Evolutionary conservation across 2,888 invertebrate genomes (phyloP).

Genomic region (Pyrochroa serraticornis): DNA sequence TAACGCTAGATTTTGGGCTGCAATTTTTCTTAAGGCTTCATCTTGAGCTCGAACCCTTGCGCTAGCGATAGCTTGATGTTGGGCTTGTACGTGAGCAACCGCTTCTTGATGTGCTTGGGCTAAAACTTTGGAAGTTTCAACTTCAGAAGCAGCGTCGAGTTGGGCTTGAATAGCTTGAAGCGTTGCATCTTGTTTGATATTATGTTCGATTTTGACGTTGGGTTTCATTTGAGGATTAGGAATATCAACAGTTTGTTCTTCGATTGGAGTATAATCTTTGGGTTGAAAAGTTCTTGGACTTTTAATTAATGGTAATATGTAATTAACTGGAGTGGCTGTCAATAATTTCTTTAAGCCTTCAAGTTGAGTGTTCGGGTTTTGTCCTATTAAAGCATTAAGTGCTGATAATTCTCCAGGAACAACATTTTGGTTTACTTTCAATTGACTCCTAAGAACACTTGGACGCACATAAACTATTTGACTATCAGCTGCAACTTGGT

Average conservation of each 20-base stretch:
- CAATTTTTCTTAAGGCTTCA: slow-evolving; percentile 39
- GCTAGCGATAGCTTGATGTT: slow-evolving; percentile 45
- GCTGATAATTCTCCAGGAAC: slow-evolving; percentile 50
- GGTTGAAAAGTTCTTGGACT: slow-evolving; percentile 23
- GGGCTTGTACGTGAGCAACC: slow-evolving; percentile 46
- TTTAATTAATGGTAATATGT: slow-evolving; percentile 17
- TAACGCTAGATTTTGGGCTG: slow-evolving; percentile 39
- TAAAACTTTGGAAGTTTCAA: slow-evolving; percentile 42
- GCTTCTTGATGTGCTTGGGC: slow-evolving; percentile 48
- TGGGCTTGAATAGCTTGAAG: slow-evolving; percentile 46
- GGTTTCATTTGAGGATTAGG: slow-evolving; percentile 53
- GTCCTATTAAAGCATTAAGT: slow-evolving; percentile 60
- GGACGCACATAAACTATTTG: slow-evolving; percentile 40
- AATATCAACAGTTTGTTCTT: slow-evolving; percentile 59
- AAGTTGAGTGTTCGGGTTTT: slow-evolving; percentile 60
- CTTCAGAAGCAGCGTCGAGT: slow-evolving; percentile 47
- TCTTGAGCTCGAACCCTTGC: slow-evolving; percentile 33
- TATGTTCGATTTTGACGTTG: slow-evolving; percentile 34
- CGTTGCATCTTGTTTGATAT: slow-evolving; percentile 18
- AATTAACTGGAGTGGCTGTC: slow-evolving; percentile 41
- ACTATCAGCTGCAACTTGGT: slow-evolving; percentile 16
- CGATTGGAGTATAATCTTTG: slow-evolving; percentile 56
- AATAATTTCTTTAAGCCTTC: slow-evolving; percentile 60
- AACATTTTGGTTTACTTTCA: slow-evolving; percentile 21
- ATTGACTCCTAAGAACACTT: slow-evolving; percentile 30